phyloP scores from a whole-genome alignment of 2,888 invertebrate species.

The Cataglyphis rosenhaueri region DNA sequence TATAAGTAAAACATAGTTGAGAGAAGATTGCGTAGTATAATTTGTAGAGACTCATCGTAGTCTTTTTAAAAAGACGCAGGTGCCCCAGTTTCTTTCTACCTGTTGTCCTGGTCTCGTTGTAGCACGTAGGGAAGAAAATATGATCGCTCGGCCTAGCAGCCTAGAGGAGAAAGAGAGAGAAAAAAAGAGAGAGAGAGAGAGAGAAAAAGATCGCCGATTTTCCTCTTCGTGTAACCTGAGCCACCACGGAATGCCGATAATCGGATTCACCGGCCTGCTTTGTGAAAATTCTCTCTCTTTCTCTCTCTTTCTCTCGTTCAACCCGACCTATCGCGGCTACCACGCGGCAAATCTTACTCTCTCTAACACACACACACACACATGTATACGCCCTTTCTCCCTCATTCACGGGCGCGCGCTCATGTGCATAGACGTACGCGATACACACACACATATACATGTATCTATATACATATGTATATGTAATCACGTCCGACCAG shows the following conservation, averaged over 20 bases:
- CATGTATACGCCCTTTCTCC: conserved; percentile 49
- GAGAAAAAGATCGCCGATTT: conserved; percentile 35
- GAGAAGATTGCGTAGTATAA: neutral
- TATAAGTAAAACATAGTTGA: neutral
- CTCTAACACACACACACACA: neutral
- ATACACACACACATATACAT: conserved; percentile 9
- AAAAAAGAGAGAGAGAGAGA: neutral
- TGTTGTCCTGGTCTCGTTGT: conserved; percentile 24
- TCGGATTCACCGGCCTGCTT: conserved; percentile 65
- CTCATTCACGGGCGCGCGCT: conserved; percentile 64
- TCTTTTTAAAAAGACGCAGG: conserved; percentile 38
- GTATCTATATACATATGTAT: conserved; percentile 2
- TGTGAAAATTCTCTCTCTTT: conserved; percentile 67
- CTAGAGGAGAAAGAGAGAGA: no score
- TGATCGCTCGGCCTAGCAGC: conserved; percentile 10
- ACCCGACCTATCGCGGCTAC: conserved; percentile 18
- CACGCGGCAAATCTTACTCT: conserved; percentile 22
- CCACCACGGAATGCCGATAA: conserved; percentile 61
- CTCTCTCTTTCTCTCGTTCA: conserved; percentile 44
- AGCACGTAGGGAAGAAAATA: conserved; percentile 24
- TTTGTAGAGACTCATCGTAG: neutral
- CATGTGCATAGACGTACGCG: conserved; percentile 43
- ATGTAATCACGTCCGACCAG: conserved; percentile 72
- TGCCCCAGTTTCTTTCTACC: conserved; percentile 38
- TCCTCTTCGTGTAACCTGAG: conserved; percentile 41